A percentile compares a stretch with the other conserved stretches of the same genome.
Evolutionary conservation across 1,140 invertebrate genomes (phyloP).

Genomic region (Diabrotica virgifera): DNA sequence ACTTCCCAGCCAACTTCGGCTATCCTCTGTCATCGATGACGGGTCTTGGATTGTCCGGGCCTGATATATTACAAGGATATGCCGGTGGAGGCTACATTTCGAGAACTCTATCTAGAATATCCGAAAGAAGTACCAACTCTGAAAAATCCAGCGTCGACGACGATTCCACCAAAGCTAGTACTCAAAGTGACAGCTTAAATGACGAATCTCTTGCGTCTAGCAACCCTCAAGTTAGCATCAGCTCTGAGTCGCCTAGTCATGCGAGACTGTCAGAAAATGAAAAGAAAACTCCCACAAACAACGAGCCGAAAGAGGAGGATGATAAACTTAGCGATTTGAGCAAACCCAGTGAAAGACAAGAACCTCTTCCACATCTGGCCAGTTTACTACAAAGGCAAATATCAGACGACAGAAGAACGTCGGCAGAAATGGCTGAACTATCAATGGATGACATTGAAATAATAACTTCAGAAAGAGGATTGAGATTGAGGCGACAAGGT

Average conservation of each 20-base stretch:
- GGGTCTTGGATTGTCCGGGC: constrained; percentile 48
- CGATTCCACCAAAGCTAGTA: constrained; percentile 78
- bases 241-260: constrained; percentile 72
- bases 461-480: constrained; percentile 45
- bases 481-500: constrained; percentile 42
- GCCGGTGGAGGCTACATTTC: constrained; percentile 66
- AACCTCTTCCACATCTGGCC: constrained; percentile 38
- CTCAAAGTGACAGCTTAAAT: constrained; percentile 73
- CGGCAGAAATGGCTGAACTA: constrained; percentile 76
- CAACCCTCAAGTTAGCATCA: constrained; percentile 79
- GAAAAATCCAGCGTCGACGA: constrained; percentile 79
- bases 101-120: constrained; percentile 80
- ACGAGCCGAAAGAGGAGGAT: constrained; percentile 19
- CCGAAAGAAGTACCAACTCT: constrained; percentile 81
- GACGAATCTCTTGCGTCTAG: constrained; percentile 79
- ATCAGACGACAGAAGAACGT: constrained; percentile 74
- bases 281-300: constrained; percentile 41
- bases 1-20: constrained; percentile 68
- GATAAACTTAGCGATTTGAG: constrained; percentile 26
- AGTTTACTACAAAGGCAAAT: constrained; percentile 52
- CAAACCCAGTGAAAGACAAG: constrained; percentile 33
- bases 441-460: constrained; percentile 65
- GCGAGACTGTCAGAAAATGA: constrained; percentile 57
- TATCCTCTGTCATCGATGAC: constrained; percentile 59
- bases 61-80: constrained; percentile 67